Percentiles rank a stretch among this genome's conserved stretches.
Evolutionary conservation across 2,797 vertebrate genomes (phyloP).

Genomic region (Notamacropus eugenii): DNA sequence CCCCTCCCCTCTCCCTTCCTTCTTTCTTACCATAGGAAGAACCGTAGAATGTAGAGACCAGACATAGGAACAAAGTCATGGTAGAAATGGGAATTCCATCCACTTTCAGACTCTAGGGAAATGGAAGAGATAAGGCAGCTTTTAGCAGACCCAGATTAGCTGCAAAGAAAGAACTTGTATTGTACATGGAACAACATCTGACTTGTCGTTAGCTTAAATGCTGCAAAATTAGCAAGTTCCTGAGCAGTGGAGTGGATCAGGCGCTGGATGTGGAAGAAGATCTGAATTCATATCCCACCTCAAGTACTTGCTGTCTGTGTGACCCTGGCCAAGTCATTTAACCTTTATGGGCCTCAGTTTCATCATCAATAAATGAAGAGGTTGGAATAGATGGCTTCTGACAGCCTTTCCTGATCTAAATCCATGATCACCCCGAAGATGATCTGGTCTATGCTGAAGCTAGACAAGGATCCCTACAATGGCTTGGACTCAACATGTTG

Average conservation of each 20-base stretch:
- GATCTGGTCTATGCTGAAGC: background rate
- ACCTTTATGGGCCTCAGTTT: background rate
- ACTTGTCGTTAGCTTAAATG: background rate
- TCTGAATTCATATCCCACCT: background rate
- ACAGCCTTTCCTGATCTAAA: background rate
- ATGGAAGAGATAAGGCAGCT: background rate
- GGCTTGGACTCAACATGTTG: background rate
- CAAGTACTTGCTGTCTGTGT: background rate
- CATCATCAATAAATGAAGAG: background rate
- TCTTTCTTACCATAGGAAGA: conserved; percentile 11
- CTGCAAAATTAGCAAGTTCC: background rate
- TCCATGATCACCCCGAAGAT: background rate
- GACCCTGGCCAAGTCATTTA: background rate
- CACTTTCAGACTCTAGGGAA: background rate
- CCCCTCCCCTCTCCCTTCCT: background rate
- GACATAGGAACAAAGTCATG: background rate
- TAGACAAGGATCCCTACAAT: background rate
- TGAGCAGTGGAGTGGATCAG: background rate
- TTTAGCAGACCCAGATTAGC: background rate
- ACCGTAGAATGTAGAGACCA: background rate
- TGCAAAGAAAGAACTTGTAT: background rate
- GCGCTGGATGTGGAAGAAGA: background rate
- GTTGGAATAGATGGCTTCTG: background rate
- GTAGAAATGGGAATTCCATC: background rate
- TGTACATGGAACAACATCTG: background rate